phyloP scores from a whole-genome alignment of 1,140 invertebrate species.

The Battus philenor region DNA sequence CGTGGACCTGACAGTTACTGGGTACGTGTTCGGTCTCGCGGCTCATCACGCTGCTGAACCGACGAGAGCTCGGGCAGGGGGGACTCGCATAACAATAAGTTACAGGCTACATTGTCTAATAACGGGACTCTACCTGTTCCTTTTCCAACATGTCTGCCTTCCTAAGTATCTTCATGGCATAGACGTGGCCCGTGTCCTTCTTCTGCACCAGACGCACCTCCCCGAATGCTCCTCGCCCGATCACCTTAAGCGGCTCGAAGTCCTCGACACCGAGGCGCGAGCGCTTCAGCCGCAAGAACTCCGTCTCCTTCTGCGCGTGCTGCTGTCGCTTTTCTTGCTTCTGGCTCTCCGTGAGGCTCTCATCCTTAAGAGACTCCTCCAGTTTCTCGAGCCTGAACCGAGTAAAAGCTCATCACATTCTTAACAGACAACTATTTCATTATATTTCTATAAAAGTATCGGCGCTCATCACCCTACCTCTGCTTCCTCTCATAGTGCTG shows the following conservation, averaged over 20 bases:
- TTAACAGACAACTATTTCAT: no score
- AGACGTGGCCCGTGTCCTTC: conserved; percentile 99
- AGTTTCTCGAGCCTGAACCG: conserved; percentile 86
- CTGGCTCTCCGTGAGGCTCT: conserved; percentile 90
- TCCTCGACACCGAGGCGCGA: conserved; percentile 98
- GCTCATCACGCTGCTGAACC: no score
- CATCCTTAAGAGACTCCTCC: conserved; percentile 96
- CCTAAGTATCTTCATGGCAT: conserved; percentile 99
- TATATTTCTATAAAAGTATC: no score
- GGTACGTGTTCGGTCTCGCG: not conserved
- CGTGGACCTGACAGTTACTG: no score
- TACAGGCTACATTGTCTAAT: no score
- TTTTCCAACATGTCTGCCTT: conserved; percentile 99
- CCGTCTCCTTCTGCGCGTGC: conserved; percentile 98
- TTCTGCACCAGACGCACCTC: conserved; percentile 99
- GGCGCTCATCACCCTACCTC: no score
- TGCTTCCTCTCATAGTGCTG: conserved; percentile 98
- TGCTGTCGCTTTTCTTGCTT: conserved; percentile 93
- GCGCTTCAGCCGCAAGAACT: conserved; percentile 96
- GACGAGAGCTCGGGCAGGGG: no score
- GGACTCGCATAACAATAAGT: no score
- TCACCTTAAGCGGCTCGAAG: conserved; percentile 98
- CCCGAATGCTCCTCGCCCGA: conserved; percentile 97
- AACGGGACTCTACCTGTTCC: conserved; percentile 90
- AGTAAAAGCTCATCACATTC: no score